Evolutionary conservation across 2,113 vertebrate species (phyloP), one percentile per base, ranked within the genome.

Genomic region (Penelope pileata): DNA sequence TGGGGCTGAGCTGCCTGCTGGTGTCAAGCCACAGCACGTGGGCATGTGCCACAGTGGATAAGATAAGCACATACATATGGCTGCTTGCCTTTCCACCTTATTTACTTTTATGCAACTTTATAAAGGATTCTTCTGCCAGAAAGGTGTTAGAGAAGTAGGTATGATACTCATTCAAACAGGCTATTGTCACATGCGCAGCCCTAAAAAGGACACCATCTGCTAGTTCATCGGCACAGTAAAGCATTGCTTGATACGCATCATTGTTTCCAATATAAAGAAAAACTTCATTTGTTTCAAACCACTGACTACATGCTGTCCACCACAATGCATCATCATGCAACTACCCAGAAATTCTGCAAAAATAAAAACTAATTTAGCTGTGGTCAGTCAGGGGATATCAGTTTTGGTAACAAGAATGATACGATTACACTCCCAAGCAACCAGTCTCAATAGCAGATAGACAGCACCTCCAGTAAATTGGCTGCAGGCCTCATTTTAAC

Each of bases 21-120:
- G 17, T 30, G 30, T 58, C 32, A 58, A 58, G 21, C 54, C 32
- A 58, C 30, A n/a, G 18, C 54, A 58, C 1, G 8, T 30, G 10
- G 70, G 9, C 12, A 48, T 0, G 3, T 40, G 18, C 18, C 51
- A 36, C 0, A 0, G 15, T 6, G 3, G 16, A 3, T 3, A 60
- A 50, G 36, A 51, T 29, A 77, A 54, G 15, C 26, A 60, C 12
- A 4, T 7, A 5, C 0, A 0, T 17, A 9, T 1, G 8, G 42
- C 12, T 56, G 18, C 14, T 60, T 79, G 13, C 40, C 36, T 80
- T 88, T 27, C 11, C 17, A 27, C 12, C 40, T 69, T 58, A 12
- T 27, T 82, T 77, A 40, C 5, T 50, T 79, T 45, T 16, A 51
- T 14, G 11, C 51, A 64, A 48, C 29, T 59, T 89, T 88, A 62